These are phyloP conservation scores for Euzophera pinguis DNA, from an alignment of 2,888 invertebrate genomes.

Conservation along the genomic window DNA sequence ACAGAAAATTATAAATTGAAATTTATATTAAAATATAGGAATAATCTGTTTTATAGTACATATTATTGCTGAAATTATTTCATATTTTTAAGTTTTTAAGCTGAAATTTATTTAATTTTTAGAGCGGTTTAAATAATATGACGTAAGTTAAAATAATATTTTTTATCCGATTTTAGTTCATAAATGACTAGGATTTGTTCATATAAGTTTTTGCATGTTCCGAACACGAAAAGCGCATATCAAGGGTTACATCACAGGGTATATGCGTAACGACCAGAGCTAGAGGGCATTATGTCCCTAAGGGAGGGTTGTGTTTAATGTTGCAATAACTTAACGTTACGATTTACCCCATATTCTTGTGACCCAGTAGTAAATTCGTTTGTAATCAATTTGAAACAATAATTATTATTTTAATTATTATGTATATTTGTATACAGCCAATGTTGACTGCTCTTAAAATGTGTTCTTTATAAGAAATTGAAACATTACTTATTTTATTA, in stretches of 20 bases:
- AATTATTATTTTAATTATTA: constrained; percentile 27
- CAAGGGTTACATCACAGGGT: constrained; percentile 15
- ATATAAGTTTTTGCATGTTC: constrained; percentile 34
- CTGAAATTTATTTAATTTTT: constrained; percentile 19
- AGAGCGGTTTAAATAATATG: constrained; percentile 29
- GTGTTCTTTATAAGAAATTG: constrained; percentile 72
- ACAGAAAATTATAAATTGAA: constrained; percentile 50
- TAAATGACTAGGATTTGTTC: constrained; percentile 29
- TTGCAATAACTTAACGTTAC: constrained; percentile 28
- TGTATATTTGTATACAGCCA: constrained; percentile 47
- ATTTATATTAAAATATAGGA: constrained; percentile 55
- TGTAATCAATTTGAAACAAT: constrained; percentile 19
- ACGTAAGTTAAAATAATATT: constrained; percentile 33
- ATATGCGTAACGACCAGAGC: constrained; percentile 9
- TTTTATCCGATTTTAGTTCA: constrained; percentile 38
- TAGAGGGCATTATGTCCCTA: constrained; percentile 22
- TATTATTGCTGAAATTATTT: constrained; percentile 25
- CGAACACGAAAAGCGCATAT: constrained; percentile 21
- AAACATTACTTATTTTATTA: constrained; percentile 79
- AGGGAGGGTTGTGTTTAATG: constrained; percentile 35
- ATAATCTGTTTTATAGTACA: constrained; percentile 59
- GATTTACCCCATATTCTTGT: constrained; percentile 19
- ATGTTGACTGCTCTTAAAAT: constrained; percentile 69
- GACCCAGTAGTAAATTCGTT: constrained; percentile 25
- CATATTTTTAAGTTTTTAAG: constrained; percentile 13